Evolutionary conservation across 2,797 vertebrate species (phyloP).

Genomic region (Atherinosoma microstoma): DNA sequence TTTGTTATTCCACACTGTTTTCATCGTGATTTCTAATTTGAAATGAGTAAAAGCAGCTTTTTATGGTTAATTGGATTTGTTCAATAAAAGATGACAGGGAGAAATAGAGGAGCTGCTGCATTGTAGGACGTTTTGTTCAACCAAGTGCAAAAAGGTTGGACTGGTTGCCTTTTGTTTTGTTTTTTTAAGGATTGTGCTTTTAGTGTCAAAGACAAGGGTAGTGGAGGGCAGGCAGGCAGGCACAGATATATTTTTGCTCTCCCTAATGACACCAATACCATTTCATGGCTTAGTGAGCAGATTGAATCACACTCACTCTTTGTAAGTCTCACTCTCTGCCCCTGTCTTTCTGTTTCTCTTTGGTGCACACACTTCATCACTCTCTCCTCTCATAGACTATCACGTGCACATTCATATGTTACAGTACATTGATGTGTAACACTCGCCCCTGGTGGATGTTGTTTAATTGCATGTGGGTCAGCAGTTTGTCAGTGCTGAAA

Average conservation of each 20-base stretch:
- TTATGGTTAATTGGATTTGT: slow-evolving; percentile 61
- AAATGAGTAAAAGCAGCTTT: slow-evolving; percentile 16
- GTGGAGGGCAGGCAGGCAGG: slow-evolving; percentile 64
- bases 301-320: slow-evolving; percentile 77
- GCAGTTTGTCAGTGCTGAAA: slow-evolving; percentile 79
- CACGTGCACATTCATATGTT: slow-evolving; percentile 55
- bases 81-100: slow-evolving; percentile 55
- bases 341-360: slow-evolving; percentile 66
- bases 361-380: slow-evolving; percentile 64
- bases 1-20: slow-evolving; percentile 16
- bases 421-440: slow-evolving; percentile 65
- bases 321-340: slow-evolving; percentile 70
- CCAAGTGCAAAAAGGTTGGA: slow-evolving; percentile 38
- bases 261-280: slow-evolving; percentile 80
- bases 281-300: slow-evolving; percentile 81
- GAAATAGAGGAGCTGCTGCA: slow-evolving; percentile 47
- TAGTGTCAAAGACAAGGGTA: slow-evolving; percentile 66
- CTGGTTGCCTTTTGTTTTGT: slow-evolving; percentile 33
- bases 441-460: slow-evolving; percentile 70
- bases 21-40: slow-evolving; percentile 18
- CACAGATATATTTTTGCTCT: slow-evolving; percentile 78
- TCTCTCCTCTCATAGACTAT: slow-evolving; percentile 50
- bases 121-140: slow-evolving; percentile 51
- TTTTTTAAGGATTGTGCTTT: slow-evolving; percentile 58
- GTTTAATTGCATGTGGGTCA: slow-evolving; percentile 83